These are phyloP conservation scores for Ranitomeya variabilis DNA, from an alignment of 2,113 vertebrate genomes.

Conservation along the genomic window DNA sequence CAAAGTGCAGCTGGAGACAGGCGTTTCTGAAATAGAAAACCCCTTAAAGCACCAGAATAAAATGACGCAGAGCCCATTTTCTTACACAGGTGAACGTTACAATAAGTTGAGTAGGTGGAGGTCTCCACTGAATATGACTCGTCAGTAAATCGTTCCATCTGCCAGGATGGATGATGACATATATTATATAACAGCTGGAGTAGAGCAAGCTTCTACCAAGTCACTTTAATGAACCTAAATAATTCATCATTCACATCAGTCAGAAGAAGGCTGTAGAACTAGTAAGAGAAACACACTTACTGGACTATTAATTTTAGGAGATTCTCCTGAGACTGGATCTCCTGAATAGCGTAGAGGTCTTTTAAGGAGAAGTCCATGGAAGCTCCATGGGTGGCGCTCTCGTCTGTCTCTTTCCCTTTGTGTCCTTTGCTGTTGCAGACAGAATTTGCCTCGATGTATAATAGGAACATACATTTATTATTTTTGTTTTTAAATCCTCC, in stretches of 20 bases:
- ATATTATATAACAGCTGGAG: background rate
- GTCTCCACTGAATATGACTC: background rate
- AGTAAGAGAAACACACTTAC: constrained; percentile 67
- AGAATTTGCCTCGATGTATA: constrained; percentile 93
- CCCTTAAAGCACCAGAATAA: too few relatives aligned
- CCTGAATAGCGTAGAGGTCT: constrained; percentile 94
- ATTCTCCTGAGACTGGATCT: constrained; percentile 93
- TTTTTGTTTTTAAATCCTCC: constrained; percentile 85
- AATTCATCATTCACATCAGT: constrained; percentile 13
- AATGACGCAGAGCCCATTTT: too few relatives aligned
- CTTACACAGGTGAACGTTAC: background rate
- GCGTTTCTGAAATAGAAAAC: too few relatives aligned
- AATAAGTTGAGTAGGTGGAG: background rate
- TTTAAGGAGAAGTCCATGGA: constrained; percentile 92
- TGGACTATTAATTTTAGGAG: constrained; percentile 84
- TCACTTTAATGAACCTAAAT: constrained; percentile 5
- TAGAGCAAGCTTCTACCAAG: background rate
- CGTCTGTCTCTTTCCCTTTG: constrained; percentile 74
- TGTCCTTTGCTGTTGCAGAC: constrained; percentile 94
- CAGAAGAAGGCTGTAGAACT: background rate
- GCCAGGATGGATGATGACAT: background rate
- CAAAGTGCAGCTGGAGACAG: too few relatives aligned
- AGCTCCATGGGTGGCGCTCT: constrained; percentile 69
- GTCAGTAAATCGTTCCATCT: background rate
- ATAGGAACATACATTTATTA: constrained; percentile 95